phyloP scores from a whole-genome alignment of 2,113 vertebrate genomes.

The Tamias sibiricus region DNA sequence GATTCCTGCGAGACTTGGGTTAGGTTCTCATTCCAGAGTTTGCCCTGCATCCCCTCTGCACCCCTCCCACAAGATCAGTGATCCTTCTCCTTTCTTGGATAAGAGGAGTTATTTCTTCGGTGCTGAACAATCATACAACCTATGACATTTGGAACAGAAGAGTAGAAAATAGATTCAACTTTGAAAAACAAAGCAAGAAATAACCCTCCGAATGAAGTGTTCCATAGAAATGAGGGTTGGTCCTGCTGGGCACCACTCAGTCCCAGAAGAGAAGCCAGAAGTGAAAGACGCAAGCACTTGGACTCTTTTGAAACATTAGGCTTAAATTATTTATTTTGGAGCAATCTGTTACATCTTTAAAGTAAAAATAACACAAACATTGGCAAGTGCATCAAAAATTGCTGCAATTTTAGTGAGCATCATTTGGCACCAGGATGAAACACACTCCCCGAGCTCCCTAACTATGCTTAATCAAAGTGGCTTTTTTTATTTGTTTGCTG shows the following conservation, averaged over 20 bases:
- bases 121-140: not conserved
- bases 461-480: not conserved
- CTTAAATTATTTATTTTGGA: slow-evolving; percentile 70
- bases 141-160: not conserved
- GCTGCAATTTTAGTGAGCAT: slow-evolving; percentile 23
- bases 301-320: slow-evolving; percentile 56
- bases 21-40: not conserved
- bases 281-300: not conserved
- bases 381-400: slow-evolving; percentile 67
- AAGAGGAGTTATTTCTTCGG: not conserved
- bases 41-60: not conserved
- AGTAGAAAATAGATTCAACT: slow-evolving; percentile 13
- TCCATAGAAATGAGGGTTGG: not conserved
- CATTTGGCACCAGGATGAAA: not conserved
- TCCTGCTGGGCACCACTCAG: not conserved
- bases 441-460: not conserved
- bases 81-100: not conserved
- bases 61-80: not conserved
- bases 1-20: not conserved
- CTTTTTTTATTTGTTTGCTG: not conserved
- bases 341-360: slow-evolving; percentile 76
- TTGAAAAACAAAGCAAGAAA: slow-evolving; percentile 23
- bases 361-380: slow-evolving; percentile 75
- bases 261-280: slow-evolving; percentile 55
- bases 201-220: not conserved